A percentile compares a stretch with the other conserved stretches of the same genome.
Conservation (phyloP, 1,140 invertebrate species). For the Drosophila teissieri region DNA sequence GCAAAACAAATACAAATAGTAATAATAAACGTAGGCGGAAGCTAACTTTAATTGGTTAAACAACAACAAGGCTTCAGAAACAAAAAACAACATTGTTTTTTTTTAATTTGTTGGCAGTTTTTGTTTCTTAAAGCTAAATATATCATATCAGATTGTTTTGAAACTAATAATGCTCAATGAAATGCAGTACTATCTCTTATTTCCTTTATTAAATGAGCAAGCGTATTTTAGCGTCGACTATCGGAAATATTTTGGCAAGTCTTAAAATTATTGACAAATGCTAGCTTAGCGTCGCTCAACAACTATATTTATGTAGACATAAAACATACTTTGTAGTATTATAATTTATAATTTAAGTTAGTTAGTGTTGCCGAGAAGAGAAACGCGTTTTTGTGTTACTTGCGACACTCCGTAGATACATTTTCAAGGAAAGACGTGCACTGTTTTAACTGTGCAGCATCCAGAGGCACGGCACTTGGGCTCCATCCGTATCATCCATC, state of each 20-base stretch:
- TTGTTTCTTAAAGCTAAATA: not conserved
- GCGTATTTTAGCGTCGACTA: not conserved
- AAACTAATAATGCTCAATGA: too few species aligned
- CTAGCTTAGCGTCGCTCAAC: not conserved
- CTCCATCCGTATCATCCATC: constrained; percentile 10
- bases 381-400: not conserved
- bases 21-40: not conserved
- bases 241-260: not conserved
- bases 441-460: constrained; percentile 17
- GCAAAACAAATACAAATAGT: not conserved
- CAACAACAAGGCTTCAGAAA: not conserved
- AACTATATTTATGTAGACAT: not conserved
- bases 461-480: constrained; percentile 11
- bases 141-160: not conserved
- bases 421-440: not conserved
- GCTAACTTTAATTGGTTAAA: not conserved
- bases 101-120: too few species aligned
- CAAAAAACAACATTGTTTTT: too few species aligned
- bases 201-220: not conserved
- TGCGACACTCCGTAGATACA: not conserved
- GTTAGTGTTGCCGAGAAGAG: too few species aligned
- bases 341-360: not conserved
- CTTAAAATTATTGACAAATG: not conserved
- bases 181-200: too few species aligned
- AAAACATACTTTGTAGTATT: not conserved